Conservation (phyloP, 2,113 vertebrate species). For the Chloebia gouldiae region DNA sequence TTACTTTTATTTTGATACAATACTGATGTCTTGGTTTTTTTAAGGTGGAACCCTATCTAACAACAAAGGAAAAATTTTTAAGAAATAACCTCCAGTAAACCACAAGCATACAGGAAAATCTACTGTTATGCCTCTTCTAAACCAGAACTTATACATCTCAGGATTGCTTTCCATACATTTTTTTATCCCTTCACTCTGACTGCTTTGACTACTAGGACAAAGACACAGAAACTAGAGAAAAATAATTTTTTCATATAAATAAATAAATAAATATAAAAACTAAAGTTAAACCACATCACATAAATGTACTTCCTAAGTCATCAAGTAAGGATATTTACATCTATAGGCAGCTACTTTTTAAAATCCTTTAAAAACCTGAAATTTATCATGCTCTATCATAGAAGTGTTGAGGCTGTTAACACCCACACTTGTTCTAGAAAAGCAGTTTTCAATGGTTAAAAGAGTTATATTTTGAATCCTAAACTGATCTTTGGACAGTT, state of each 20-base stretch:
- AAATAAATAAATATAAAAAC: not conserved
- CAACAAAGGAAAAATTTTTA: not conserved
- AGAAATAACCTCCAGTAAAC: not conserved
- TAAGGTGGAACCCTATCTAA: not conserved
- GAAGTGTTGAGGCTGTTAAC: not conserved
- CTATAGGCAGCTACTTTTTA: not conserved
- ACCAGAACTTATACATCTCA: not conserved
- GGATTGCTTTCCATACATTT: not conserved
- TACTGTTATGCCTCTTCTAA: not conserved
- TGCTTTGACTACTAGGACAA: not conserved
- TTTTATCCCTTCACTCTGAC: not conserved
- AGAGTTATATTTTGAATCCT: not conserved
- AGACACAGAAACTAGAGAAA: not conserved
- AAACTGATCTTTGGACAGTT: not conserved
- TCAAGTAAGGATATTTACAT: not conserved
- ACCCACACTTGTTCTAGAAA: not conserved
- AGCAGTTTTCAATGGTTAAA: not conserved
- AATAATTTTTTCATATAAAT: not conserved
- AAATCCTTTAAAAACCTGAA: not conserved
- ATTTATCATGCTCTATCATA: not conserved
- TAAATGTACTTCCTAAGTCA: not conserved
- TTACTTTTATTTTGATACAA: not conserved
- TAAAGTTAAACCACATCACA: not conserved
- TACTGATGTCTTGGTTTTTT: not conserved
- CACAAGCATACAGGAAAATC: not conserved